phyloP scores from a whole-genome alignment of 2,797 vertebrate species.

The Synaphobranchus kaupii region DNA sequence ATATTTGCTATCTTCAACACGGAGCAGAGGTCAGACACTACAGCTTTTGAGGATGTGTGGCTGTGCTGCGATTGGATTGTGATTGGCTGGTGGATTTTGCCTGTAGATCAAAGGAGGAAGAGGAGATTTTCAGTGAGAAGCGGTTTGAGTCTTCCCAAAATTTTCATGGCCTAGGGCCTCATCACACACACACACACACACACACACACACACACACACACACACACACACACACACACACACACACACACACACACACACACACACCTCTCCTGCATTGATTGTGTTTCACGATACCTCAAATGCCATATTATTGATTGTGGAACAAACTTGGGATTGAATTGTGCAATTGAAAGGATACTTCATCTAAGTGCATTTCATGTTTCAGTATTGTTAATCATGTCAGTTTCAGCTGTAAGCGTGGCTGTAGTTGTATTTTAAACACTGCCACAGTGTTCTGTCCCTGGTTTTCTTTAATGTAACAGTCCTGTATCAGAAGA shows the following conservation, averaged over 20 bases:
- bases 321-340: too few relatives aligned
- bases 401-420: too few relatives aligned
- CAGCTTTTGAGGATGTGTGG: neutral
- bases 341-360: too few relatives aligned
- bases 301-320: too few relatives aligned
- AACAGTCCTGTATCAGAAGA: neutral
- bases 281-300: too few relatives aligned
- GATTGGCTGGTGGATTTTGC: neutral
- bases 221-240: too few relatives aligned
- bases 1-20: constrained; percentile 90
- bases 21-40: constrained; percentile 71
- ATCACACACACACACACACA: neutral
- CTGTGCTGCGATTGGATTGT: neutral
- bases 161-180: neutral
- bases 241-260: neutral
- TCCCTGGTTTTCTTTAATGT: neutral
- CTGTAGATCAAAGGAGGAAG: neutral
- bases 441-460: neutral
- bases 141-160: neutral
- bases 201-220: neutral
- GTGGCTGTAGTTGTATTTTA: too few relatives aligned
- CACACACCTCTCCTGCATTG: too few relatives aligned
- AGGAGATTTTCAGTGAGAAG: neutral
- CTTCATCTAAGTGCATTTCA: too few relatives aligned
- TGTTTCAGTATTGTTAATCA: too few relatives aligned